phyloP scores from a whole-genome alignment of 2,797 vertebrate species.

The Tinamus major region DNA sequence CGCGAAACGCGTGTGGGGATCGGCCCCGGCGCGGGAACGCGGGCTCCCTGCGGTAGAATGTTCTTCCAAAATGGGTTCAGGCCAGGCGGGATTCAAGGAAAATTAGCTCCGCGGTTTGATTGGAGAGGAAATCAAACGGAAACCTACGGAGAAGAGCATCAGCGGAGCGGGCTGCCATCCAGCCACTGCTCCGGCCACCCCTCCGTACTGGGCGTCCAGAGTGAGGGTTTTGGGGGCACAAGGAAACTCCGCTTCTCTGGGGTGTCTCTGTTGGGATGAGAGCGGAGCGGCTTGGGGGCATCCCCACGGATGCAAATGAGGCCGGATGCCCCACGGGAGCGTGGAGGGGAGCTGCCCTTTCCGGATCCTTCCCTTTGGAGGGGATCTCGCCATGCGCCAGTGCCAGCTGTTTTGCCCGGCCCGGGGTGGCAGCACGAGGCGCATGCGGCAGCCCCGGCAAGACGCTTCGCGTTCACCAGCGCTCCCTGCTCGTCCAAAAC shows the following conservation, averaged over 20 bases:
- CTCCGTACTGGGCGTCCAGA: no score
- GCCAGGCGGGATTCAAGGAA: conserved; percentile 33
- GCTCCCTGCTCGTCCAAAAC: neutral
- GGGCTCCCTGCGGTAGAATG: conserved; percentile 47
- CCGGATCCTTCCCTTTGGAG: no score
- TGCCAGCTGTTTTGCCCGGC: neutral
- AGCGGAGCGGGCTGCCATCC: conserved; percentile 44
- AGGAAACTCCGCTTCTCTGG: neutral
- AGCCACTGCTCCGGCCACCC: neutral
- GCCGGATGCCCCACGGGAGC: neutral
- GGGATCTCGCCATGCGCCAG: neutral
- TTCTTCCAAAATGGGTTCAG: conserved; percentile 63
- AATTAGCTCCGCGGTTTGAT: conserved; percentile 49
- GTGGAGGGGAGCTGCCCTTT: accelerated
- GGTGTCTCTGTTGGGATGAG: neutral
- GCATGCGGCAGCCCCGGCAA: neutral
- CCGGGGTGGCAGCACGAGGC: neutral
- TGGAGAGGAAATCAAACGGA: conserved; percentile 37
- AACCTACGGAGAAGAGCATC: conserved; percentile 43
- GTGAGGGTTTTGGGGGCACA: neutral
- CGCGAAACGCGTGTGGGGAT: neutral
- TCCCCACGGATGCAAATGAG: neutral
- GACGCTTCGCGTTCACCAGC: neutral
- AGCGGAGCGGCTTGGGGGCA: neutral
- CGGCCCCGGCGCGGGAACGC: neutral